Conservation (phyloP, 2,797 vertebrate species). For the Neomorphus geoffroyi region DNA sequence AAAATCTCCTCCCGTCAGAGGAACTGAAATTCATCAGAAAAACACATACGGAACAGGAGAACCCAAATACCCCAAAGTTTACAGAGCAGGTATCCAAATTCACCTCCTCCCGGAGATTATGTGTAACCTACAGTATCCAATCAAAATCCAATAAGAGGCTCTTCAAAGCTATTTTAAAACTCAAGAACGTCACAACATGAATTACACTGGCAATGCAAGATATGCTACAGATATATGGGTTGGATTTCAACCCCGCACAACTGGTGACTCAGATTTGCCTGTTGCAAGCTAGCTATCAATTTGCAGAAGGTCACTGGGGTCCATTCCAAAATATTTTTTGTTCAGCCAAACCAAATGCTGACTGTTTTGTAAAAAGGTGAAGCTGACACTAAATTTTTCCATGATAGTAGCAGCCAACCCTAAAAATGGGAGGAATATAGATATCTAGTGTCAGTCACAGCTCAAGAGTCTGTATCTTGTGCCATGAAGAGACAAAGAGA, state of each 20-base stretch:
- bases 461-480: background rate
- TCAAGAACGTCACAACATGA: background rate
- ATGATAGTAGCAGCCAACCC: background rate
- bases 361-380: constrained; percentile 47
- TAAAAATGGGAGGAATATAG: background rate
- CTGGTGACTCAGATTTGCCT: constrained; percentile 43
- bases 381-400: constrained; percentile 29
- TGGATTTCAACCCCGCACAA: background rate
- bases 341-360: constrained; percentile 41
- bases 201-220: background rate
- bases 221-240: background rate
- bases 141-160: background rate
- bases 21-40: background rate
- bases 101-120: background rate
- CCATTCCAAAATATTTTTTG: constrained; percentile 40
- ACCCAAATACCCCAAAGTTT: background rate
- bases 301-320: constrained; percentile 38
- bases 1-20: background rate
- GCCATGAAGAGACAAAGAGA: background rate
- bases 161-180: background rate
- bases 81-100: background rate
- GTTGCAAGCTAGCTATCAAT: constrained; percentile 14
- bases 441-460: background rate
- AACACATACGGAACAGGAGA: background rate
- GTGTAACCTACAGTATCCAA: rapidly evolving